Evolutionary conservation across 2,797 vertebrate genomes (phyloP), one percentile per base, ranked within the genome.

Genomic region (Tokudaia tokunoshimensis): DNA sequence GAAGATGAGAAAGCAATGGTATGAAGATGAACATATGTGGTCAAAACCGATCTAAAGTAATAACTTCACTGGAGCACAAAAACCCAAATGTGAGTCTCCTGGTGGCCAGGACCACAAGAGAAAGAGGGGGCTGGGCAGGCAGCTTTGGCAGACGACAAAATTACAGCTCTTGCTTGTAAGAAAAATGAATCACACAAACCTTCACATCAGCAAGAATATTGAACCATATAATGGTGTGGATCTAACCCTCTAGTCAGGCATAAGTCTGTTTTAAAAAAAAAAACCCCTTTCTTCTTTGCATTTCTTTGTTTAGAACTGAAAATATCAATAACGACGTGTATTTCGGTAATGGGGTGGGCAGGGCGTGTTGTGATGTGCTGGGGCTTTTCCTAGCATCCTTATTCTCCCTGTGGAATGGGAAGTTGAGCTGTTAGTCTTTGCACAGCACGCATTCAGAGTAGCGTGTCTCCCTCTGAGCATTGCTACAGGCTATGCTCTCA

Each of bases 51-150:
- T n/a, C 47, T 17, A 50, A 34, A 80, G 26, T 0, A 34, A 37
- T 75, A 20, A 37, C 44, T 37, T 26, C 37, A 44, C 57, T 37
- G 41, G 26, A 70, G 59, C 14, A 81, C 65, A 44, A 34, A 87
- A 20, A 55, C 55, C 8, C 52, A 59, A 34, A 19, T 61, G 61
- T 44, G 19, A 61, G 47, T 17, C 24, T 26, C 52, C 57, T 76
- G 34, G 34, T 22, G 29, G 29, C 24, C 67, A 76, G 65, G 12
- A 24, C 34, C 13, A 26, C 19, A 63, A 14, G 31, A 19, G 14
- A 34, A 15, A 37, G 17, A 5, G 3, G 24, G 13, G 6, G 19
- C 1, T 15, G 19, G 4, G 5, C 37, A n/a, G 14, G 5, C 37
- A 29, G 13, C 47, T 67, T 3, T 3, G 1, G 65, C 20, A 26